phyloP scores from a whole-genome alignment of 2,113 vertebrate genomes.

The Macquaria ambigua region DNA sequence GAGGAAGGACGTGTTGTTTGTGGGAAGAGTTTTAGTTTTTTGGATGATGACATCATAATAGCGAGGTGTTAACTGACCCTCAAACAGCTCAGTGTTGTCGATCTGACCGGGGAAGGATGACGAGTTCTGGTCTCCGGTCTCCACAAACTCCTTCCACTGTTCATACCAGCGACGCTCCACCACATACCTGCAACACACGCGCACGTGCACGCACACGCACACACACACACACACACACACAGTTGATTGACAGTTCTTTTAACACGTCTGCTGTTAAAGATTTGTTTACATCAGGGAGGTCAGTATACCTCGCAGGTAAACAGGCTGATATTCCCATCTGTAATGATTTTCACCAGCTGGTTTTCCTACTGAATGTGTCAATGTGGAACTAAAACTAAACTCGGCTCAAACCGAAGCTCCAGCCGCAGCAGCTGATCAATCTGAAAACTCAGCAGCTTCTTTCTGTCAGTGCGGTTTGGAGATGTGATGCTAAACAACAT shows the following conservation, averaged over 20 bases:
- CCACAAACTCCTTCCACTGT: conserved; percentile 88
- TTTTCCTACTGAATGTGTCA: too few relatives aligned
- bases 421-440: background rate
- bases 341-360: too few relatives aligned
- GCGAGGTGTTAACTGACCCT: conserved; percentile 78
- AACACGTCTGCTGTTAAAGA: too few relatives aligned
- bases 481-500: too few relatives aligned
- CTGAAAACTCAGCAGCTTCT: background rate
- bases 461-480: too few relatives aligned
- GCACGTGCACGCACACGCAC: conserved; percentile 18
- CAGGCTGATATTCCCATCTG: too few relatives aligned
- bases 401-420: background rate
- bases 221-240: background rate
- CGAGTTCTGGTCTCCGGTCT: conserved; percentile 86
- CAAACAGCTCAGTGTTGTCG: conserved; percentile 87
- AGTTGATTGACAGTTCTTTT: too few relatives aligned
- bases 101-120: conserved; percentile 87
- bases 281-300: too few relatives aligned
- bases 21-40: background rate
- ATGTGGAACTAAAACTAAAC: background rate
- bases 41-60: background rate
- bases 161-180: conserved; percentile 88
- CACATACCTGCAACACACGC: conserved; percentile 84
- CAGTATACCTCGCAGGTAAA: too few relatives aligned
- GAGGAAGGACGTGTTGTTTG: too few relatives aligned